Base-by-base conservation (phyloP, 2,888 invertebrate genomes). In the Spilarctia lutea region DNA sequence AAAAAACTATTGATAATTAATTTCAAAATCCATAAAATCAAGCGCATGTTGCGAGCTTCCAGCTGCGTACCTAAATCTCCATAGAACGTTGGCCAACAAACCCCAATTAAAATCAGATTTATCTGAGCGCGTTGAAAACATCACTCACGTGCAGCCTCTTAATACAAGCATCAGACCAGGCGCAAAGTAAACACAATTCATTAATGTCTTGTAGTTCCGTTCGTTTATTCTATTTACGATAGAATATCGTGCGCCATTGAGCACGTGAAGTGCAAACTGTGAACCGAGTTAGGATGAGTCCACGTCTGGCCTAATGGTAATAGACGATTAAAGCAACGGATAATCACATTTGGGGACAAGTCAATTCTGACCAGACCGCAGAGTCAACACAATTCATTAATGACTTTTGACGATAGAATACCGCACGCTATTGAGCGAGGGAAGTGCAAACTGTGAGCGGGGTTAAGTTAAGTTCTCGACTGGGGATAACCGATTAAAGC, bases 371-470 rank as follows among this genome's bases (percentile, higher is more conserved):
- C 48, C 52, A 52, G 30, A 24, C 65, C 65, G 65, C 48, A 24
- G 27, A 67, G 72, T 81, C 77, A 83, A 83, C 74, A 83, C 72
- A 77, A 76, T 79, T 65, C 39, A 73, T 81, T 33, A 33, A 70
- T 73, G 79, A 79, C 79, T 74, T 76, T 74, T 45, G 74, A 69
- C 63, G 68, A 39, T 68, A 73, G n/a, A n/a, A n/a, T n/a, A n/a
- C n/a, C n/a, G n/a, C n/a, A n/a, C n/a, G n/a, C n/a, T n/a, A n/a
- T n/a, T n/a, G n/a, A n/a, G n/a, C n/a, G n/a, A n/a, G n/a, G n/a
- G n/a, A n/a, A n/a, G n/a, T n/a, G n/a, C n/a, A n/a, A n/a, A n/a
- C n/a, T n/a, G n/a, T n/a, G n/a, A n/a, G n/a, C n/a, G n/a, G n/a
- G n/a, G n/a, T n/a, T n/a, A n/a, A n/a, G n/a, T n/a, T n/a, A n/a